Evolutionary conservation across 2,888 invertebrate genomes (phyloP).

Genomic region (Iphiclides podalirius): DNA sequence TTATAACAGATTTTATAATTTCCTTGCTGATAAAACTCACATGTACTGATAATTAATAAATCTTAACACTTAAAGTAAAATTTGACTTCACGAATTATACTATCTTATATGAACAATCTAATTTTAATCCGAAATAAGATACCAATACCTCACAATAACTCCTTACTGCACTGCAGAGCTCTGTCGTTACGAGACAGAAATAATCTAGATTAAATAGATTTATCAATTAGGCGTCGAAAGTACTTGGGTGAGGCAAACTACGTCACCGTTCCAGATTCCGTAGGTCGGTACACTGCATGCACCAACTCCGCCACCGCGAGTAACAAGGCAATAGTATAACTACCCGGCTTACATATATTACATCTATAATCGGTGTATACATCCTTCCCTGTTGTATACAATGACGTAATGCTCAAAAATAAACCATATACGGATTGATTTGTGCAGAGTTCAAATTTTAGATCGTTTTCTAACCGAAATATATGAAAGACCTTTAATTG

Average conservation of each 20-base stretch:
- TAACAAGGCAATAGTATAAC: slow-evolving; percentile 26
- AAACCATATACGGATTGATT: slow-evolving; percentile 68
- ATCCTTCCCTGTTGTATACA: slow-evolving; percentile 44
- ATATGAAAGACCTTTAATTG: not conserved
- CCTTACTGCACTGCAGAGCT: slow-evolving; percentile 39
- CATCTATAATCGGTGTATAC: slow-evolving; percentile 22
- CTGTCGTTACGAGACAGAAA: slow-evolving; percentile 35
- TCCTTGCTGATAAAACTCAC: too few species aligned
- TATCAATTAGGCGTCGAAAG: slow-evolving; percentile 36
- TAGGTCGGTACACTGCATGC: slow-evolving; percentile 33
- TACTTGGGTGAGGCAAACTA: slow-evolving; percentile 27
- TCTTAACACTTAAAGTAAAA: too few species aligned
- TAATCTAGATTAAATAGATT: slow-evolving; percentile 28
- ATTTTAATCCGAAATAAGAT: too few species aligned
- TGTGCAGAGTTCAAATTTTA: slow-evolving; percentile 36
- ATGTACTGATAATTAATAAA: too few species aligned
- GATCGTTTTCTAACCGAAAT: not conserved
- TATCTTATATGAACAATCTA: too few species aligned
- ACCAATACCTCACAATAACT: slow-evolving; percentile 29
- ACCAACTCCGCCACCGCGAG: slow-evolving; percentile 39
- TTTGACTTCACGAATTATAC: too few species aligned
- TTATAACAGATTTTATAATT: too few species aligned
- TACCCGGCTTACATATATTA: slow-evolving; percentile 17
- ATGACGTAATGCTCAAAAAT: slow-evolving; percentile 80
- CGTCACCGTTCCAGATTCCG: slow-evolving; percentile 43